Evolutionary conservation across 2,888 invertebrate genomes (phyloP).

Genomic region (Drosophila setosimentum): DNA sequence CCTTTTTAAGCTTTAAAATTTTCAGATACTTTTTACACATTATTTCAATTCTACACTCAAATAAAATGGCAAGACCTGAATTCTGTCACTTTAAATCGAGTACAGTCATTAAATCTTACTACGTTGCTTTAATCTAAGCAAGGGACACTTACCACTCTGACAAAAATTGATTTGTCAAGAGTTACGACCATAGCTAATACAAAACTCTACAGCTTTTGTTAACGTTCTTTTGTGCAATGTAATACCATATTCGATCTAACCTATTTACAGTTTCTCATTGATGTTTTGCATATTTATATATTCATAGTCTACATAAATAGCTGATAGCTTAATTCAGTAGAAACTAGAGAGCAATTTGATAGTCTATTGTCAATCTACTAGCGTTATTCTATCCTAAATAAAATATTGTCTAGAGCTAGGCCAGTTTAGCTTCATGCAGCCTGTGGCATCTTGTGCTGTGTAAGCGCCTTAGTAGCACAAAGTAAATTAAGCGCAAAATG

Average conservation of each 20-base stretch:
- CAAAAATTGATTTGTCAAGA: background rate
- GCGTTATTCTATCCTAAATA: slow-evolving; percentile 23
- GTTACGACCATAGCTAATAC: background rate
- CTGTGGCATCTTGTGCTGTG: slow-evolving; percentile 28
- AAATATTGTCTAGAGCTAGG: slow-evolving; percentile 30
- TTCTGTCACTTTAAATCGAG: background rate
- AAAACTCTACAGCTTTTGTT: background rate
- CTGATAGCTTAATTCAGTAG: background rate
- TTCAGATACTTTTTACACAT: slow-evolving; percentile 17
- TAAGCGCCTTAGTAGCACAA: slow-evolving; percentile 54
- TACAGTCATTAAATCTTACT: background rate
- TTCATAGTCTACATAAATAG: background rate
- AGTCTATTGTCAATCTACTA: slow-evolving; percentile 7
- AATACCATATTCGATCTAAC: background rate
- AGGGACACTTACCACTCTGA: background rate
- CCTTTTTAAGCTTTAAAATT: slow-evolving; percentile 22
- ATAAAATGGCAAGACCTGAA: slow-evolving; percentile 14
- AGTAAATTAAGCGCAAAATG: slow-evolving; percentile 62
- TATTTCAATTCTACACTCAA: slow-evolving; percentile 15
- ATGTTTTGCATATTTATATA: background rate
- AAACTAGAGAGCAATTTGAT: slow-evolving; percentile 11
- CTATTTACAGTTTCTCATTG: background rate
- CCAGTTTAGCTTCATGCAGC: slow-evolving; percentile 21
- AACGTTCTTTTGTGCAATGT: background rate
- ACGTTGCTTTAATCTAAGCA: background rate